Base-by-base conservation (phyloP, 1,140 invertebrate genomes). In the Drosophila tristis region DNA sequence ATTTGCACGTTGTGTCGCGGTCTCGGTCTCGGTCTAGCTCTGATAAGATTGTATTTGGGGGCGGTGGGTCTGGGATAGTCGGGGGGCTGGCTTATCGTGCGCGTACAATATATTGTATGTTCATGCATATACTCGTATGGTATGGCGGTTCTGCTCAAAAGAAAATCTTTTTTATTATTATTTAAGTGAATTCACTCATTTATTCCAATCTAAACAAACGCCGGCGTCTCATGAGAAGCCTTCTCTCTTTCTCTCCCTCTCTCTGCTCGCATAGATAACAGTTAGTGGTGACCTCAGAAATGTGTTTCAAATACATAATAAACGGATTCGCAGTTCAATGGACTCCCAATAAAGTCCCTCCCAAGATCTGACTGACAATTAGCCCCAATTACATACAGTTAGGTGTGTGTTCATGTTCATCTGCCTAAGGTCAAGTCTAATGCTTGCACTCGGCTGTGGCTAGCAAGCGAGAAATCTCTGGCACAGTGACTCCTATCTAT, bases 111-210 rank as follows among this genome's bases (percentile, higher is more conserved):
- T 29, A 29, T 29, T 2, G 20, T 20, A 20, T 20, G 23, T 25
- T 25, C 23, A 25, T 29, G 5, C 26, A 29, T 45, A 29, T 31
- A 31, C 45, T 56, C 26, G 26, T 45, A 60, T 53, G 26, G 26
- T 45, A 56, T 23, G 42, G 15, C 31, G 31, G 58, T 39, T 56
- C 44, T 50, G 23, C 59, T 58, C 59, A 53, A 74, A 80, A 60
- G 62, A 43, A 64, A 80, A 64, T 63, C 63, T 60, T 86, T 86
- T 86, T 86, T 39, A n/a, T n/a, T 78, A 86, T 85, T 85, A 78
- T 74, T 85, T 87, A 81, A 86, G 78, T 81, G 74, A 78, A 58
- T 70, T 74, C 64, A 42, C 77, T 86, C 74, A 65, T 77, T 74
- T 81, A 65, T 61, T 73, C 84, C 55, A 86, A 85, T 81, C 80